A percentile compares a stretch with the other conserved stretches of the same genome.
These are phyloP conservation scores for Nannoperca obscura DNA, from an alignment of 2,797 vertebrate genomes.

Conservation along the genomic window DNA sequence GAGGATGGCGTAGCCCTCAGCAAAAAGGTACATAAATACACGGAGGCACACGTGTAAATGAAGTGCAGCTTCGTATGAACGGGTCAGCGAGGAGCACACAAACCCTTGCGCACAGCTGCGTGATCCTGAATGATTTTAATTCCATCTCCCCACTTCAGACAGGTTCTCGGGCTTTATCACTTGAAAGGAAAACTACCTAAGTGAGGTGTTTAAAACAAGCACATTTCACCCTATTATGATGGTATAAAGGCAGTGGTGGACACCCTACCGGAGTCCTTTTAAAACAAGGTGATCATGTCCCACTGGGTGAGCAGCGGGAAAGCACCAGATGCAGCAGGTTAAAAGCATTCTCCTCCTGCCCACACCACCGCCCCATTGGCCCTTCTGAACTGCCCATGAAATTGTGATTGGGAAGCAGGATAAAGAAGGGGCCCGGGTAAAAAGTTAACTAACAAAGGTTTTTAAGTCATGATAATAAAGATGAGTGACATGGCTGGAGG, in stretches of 20 bases:
- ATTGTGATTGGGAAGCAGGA: constrained; percentile 86
- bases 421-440: constrained; percentile 77
- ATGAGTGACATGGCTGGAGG: constrained; percentile 86
- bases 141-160: constrained; percentile 66
- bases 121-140: constrained; percentile 53
- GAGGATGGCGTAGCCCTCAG: constrained; percentile 97
- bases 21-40: constrained; percentile 89
- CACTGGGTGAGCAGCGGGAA: constrained; percentile 87
- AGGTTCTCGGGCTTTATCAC: constrained; percentile 83
- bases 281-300: constrained; percentile 89
- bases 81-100: constrained; percentile 12
- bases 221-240: constrained; percentile 83
- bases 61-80: constrained; percentile 16
- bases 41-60: constrained; percentile 34
- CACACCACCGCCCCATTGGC: constrained; percentile 84
- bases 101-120: constrained; percentile 41
- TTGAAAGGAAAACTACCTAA: constrained; percentile 84
- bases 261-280: constrained; percentile 81
- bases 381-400: constrained; percentile 84
- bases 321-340: constrained; percentile 89
- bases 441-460: constrained; percentile 86
- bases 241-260: constrained; percentile 78
- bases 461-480: constrained; percentile 89
- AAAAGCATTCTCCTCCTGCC: constrained; percentile 87
- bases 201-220: constrained; percentile 85